Base-by-base conservation (phyloP, 2,888 invertebrate genomes). In the Folsomia manolachei region DNA sequence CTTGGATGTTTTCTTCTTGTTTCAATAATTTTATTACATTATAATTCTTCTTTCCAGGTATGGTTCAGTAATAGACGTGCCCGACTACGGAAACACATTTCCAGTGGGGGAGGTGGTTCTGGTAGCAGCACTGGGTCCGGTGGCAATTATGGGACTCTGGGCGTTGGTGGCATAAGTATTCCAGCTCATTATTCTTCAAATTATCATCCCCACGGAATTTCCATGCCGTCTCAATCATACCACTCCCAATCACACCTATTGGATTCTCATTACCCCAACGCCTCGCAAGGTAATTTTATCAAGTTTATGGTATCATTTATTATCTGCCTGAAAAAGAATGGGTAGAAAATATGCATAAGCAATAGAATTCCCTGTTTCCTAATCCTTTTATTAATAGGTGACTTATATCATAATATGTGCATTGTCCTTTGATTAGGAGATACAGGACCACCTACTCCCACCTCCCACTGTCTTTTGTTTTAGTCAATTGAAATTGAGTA, bases 11-110 rank as follows among this genome's bases (percentile, higher is more conserved):
- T 7, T 60, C 39, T 39, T 9, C 39, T 39, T 39, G 39, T 39
- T 39, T 39, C n/a, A n/a, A n/a, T n/a, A n/a, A 39, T 39, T 39
- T 39, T 39, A 4, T 14, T 39, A 14, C 14, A 39, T 39, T 9
- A 26, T 25, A 18, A 65, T 11, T 63, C 11, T 18, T 64, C 66
- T 27, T 27, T 70, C 21, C 77, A 94, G 90, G 96, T 97, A 1
- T 98, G 98, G 98, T 98, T 98, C 85, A 97, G 96, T 83, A 98
- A 98, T 83, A 87, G 98, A 52, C 87, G 98, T 61, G 98, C 98
- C 0, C 88, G 97, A 66, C 88, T 96, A 78, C 88, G 98, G 70
- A 98, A 98, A 83, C 95, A 96, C 82, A 82, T 88, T 72, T 86
- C 88, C 0, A 88, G 88, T 14, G 86, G 85, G 27, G 84, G 86